A percentile compares a stretch with the other conserved stretches of the same genome.
These are phyloP conservation scores for Scolopax rusticola DNA, from an alignment of 2,797 vertebrate genomes.

Conservation along the genomic window DNA sequence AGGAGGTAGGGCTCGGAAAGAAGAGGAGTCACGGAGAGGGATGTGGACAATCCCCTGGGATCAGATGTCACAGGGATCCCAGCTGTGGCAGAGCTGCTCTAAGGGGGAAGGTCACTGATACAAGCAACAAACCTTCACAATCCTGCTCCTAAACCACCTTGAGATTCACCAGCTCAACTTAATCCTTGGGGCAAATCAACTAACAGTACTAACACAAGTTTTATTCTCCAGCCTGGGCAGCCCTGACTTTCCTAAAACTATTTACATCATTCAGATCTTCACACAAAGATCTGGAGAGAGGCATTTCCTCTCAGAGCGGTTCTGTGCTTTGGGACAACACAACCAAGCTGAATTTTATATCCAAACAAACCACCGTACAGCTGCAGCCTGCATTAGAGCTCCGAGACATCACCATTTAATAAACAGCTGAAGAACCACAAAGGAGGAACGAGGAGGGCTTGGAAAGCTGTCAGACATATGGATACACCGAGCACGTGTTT, in stretches of 20 bases:
- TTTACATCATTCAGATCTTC: not conserved
- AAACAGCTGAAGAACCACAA: not conserved
- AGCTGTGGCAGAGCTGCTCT: not conserved
- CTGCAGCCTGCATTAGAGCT: not conserved
- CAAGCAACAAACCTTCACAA: not conserved
- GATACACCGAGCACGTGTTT: rapidly evolving
- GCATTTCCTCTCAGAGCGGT: not conserved
- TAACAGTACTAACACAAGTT: not conserved
- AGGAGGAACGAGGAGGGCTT: not conserved
- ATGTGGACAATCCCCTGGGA: rapidly evolving
- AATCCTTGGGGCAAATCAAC: not conserved
- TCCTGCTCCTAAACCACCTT: not conserved
- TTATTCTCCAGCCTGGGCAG: not conserved
- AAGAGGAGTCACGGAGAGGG: not conserved
- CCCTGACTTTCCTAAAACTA: not conserved
- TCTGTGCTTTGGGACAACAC: rapidly evolving
- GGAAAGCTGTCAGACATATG: not conserved
- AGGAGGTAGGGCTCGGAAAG: rapidly evolving
- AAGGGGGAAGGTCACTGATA: not conserved
- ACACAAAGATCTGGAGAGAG: not conserved
- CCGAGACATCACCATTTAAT: not conserved
- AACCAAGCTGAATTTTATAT: not conserved
- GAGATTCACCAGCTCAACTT: not conserved
- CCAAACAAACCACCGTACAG: not conserved
- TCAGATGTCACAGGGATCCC: not conserved